These are phyloP conservation scores for Pseudomyrmex cubaensis DNA, from an alignment of 1,140 invertebrate species.

Conservation along the genomic window DNA sequence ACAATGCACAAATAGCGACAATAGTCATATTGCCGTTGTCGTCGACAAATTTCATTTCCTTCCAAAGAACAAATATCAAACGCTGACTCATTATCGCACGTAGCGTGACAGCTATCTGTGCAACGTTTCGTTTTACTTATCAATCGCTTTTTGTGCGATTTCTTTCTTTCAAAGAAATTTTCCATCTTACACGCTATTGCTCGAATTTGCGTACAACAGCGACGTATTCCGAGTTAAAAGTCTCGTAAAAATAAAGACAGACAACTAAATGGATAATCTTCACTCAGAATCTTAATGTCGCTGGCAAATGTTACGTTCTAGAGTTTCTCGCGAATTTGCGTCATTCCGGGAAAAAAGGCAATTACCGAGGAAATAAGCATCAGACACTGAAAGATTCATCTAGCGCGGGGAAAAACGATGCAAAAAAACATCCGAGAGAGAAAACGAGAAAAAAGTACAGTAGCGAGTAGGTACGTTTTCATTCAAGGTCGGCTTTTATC, in stretches of 20 bases:
- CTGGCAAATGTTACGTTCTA: slow-evolving; percentile 52
- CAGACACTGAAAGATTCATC: slow-evolving; percentile 32
- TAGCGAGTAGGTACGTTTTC: not conserved
- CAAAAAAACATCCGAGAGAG: not conserved
- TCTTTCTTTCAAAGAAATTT: not conserved
- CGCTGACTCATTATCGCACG: no score
- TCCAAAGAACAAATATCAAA: no score
- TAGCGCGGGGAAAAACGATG: not conserved
- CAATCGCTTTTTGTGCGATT: no score
- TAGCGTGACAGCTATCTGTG: no score
- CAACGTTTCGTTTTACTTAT: no score
- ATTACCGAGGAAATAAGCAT: slow-evolving; percentile 27
- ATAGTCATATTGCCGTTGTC: no score
- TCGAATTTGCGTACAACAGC: not conserved
- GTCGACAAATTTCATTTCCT: no score
- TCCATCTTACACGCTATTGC: not conserved
- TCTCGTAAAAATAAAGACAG: not conserved
- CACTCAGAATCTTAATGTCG: slow-evolving; percentile 11
- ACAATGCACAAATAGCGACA: no score
- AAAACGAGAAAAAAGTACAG: not conserved
- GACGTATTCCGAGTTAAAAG: not conserved
- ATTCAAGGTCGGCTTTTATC: slow-evolving; percentile 25
- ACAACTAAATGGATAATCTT: slow-evolving; percentile 4
- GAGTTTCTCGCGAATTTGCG: slow-evolving; percentile 32
- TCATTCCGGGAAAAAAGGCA: slow-evolving; percentile 7